Base-by-base conservation (phyloP, 2,113 vertebrate species). In the Ailuropoda melanoleuca region DNA sequence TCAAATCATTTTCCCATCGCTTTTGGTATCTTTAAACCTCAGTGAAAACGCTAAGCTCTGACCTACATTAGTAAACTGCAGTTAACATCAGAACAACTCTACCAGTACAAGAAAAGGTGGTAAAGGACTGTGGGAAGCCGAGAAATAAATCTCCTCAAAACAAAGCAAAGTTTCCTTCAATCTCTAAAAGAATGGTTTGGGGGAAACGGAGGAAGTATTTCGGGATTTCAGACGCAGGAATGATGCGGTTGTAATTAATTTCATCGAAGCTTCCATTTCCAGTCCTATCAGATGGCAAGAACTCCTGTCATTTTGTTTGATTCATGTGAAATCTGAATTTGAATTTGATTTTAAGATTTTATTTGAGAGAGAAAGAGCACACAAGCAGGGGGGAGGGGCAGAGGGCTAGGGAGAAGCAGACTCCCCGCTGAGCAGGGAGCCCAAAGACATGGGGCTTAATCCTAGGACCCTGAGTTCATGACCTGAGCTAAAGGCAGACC, bases 41-140 rank as follows among this genome's bases (percentile, higher is more conserved):
- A 92, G 98, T 72, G 66, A 81, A 98, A 98, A 96, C 39, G 37
- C 50, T 90, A 56, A 91, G 80, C 86, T 58, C 46, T 96, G 96
- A 98, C 94, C 97, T 97, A 98, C 96, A 98, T 98, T 94, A 77
- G 96, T 74, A 92, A 95, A 64, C 94, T 91, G 87, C 95, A 97
- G 98, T 98, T 98, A 98, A 98, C 96, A 97, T 97, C 97, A 98
- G 72, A 98, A 93, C 46, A 98, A 87, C 60, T 97, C 84, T 70
- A 95, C 96, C 94, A 97, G 86, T 75, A 95, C 70, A 98, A 98
- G 75, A 95, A 96, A 98, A 97, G 81, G 70, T 93, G 97, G 97
- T 74, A 60, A 98, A 87, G 62, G 96, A 94, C 90, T 97, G 56
- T 94, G 93, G 90, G 95, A 97, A 97, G 87, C 21, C 39, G 0